A percentile compares a stretch with the other conserved stretches of the same genome.
Conservation (phyloP, 2,797 vertebrate genomes). For the Microtus agrestis region DNA sequence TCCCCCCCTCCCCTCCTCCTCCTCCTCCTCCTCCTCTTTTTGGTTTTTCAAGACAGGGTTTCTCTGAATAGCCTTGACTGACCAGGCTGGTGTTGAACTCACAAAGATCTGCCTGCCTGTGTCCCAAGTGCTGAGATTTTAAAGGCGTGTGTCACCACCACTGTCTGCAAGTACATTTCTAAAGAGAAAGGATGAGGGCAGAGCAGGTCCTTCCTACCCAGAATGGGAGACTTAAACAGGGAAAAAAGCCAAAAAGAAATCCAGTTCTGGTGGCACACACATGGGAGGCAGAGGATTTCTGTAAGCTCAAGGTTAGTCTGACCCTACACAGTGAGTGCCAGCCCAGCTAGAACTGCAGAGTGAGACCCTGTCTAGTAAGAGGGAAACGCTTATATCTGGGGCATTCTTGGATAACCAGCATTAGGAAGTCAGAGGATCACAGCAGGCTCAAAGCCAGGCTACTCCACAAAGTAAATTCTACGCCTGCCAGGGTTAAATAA, state of each 20-base stretch:
- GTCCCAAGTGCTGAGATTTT: not conserved
- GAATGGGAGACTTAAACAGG: not conserved
- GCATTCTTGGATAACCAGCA: not conserved
- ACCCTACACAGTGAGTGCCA: not conserved
- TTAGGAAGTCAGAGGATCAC: not conserved
- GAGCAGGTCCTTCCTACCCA: not conserved
- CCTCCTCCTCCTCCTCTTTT: no score
- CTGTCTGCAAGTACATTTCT: not conserved
- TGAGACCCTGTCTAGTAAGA: not conserved
- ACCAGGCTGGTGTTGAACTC: not conserved
- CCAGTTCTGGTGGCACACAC: not conserved
- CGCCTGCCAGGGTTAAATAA: not conserved
- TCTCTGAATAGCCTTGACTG: not conserved
- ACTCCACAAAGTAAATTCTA: not conserved
- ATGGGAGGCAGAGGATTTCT: not conserved
- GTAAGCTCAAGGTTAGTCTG: not conserved
- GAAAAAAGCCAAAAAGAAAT: not conserved
- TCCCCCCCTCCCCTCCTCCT: rapidly evolving
- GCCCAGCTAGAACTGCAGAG: not conserved
- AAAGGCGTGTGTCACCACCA: not conserved
- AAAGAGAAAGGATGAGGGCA: not conserved
- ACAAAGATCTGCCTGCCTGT: not conserved
- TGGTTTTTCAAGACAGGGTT: not conserved
- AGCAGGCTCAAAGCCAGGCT: not conserved
- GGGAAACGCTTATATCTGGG: not conserved